A percentile compares a stretch with the other conserved stretches of the same genome.
These are phyloP conservation scores for Eumaeus atala DNA, from an alignment of 1,140 invertebrate species.

Conservation along the genomic window DNA sequence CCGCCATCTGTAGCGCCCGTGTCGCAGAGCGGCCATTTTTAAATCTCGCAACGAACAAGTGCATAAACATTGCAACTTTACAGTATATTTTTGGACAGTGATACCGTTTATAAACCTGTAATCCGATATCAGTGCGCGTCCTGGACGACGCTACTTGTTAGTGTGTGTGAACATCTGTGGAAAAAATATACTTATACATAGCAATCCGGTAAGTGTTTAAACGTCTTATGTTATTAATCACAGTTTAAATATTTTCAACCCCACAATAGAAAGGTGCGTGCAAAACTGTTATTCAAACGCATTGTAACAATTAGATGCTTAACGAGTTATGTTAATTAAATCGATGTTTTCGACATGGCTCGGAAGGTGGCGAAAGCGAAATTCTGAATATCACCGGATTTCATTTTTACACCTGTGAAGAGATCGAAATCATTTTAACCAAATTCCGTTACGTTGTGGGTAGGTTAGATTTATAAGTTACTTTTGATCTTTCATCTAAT, in stretches of 20 bases:
- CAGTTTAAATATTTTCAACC: slow-evolving; percentile 15
- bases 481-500: no score
- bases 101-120: slow-evolving; percentile 17
- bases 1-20: slow-evolving; percentile 38
- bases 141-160: slow-evolving; percentile 36
- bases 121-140: slow-evolving; percentile 40
- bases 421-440: neutral
- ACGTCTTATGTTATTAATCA: slow-evolving; percentile 12
- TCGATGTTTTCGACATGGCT: slow-evolving; percentile 31
- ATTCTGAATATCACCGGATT: slow-evolving; percentile 20
- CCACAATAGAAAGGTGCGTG: slow-evolving; percentile 12
- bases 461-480: no score
- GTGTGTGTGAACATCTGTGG: slow-evolving; percentile 52
- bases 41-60: slow-evolving; percentile 46
- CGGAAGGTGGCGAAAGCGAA: slow-evolving; percentile 47
- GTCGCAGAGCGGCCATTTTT: slow-evolving; percentile 25
- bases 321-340: slow-evolving; percentile 41
- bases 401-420: slow-evolving; percentile 6
- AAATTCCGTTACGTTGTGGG: slow-evolving; percentile 5
- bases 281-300: slow-evolving; percentile 6
- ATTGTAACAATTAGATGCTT: slow-evolving; percentile 22
- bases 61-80: slow-evolving; percentile 49
- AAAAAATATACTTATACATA: slow-evolving; percentile 59
- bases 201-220: slow-evolving; percentile 55
- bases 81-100: slow-evolving; percentile 27